Evolutionary conservation across 1,140 invertebrate species (phyloP), one percentile per base, ranked within the genome.

Genomic region (Pentalonia nigronervosa): DNA sequence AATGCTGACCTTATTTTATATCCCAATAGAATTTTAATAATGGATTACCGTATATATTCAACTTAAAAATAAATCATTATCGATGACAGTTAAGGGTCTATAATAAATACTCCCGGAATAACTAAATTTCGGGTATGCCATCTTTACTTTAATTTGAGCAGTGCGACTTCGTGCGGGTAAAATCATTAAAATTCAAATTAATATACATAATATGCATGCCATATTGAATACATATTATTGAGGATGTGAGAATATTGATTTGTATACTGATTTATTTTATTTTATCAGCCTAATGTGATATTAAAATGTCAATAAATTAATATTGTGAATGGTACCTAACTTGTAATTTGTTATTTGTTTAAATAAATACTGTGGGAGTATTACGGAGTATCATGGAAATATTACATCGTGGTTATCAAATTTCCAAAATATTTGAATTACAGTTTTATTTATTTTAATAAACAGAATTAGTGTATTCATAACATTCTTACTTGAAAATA

Each of bases 61-160:
- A 87, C 30, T 87, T 11, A 87, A 34, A 48, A 88, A 88, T 50
- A 50, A 50, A 88, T 50, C n/a, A 50, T 88, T 50, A 34, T 88
- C 2, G 30, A 88, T 47, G 83, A 47, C 45, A 84, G 81, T 41
- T 84, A 84, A 36, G 34, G 81, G 20, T 45, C 34, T 41, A 21
- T 21, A 36, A 21, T 83, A 41, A 84, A 41, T 84, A 87, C 17
- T 45, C 83, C 7, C 23, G 6, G 25, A 45, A 48, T n/a, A 48
- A 48, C 45, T n/a, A 30, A 48, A 87, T 20, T 30, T 14, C 7
- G 23, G 81, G 34, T 36, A 36, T 83, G 14, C 20, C 48, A 50
- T 50, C 48, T 50, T 50, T 23, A 41, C 1, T 41, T 83, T 2
- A 83, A 83, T 83, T 36, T 83, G 21, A 83, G 20, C 17, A 83